Evolutionary conservation across 2,113 vertebrate genomes (phyloP), one percentile per base, ranked within the genome.

Genomic region (Anguilla japonica): DNA sequence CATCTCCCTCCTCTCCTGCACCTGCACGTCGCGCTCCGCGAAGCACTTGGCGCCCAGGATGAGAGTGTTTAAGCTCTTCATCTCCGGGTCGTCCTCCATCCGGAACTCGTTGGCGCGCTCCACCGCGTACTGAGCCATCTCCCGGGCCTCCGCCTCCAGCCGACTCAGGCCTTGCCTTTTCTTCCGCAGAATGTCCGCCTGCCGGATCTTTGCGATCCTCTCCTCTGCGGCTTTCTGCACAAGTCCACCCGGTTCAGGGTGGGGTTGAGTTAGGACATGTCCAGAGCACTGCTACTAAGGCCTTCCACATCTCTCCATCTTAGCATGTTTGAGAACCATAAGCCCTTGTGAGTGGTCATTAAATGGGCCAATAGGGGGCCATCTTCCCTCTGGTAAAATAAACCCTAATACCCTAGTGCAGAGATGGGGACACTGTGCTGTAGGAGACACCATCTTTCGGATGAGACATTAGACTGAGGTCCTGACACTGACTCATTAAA

Each of bases 51-150:
- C 95, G 0, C 91, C 93, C 5, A 96, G 93, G 89, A 99, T 96
- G 87, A 97, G 84, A 97, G 96, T 91, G 20, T 92, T 97, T 82
- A 98, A 93, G n/a, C 91, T 84, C 93, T 95, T 97, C 84, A 99
- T 93, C 88, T 98, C 98, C 0, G 97, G 97, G 46, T 98, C 97
- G 89, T 98, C 96, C 90, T 98, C 97, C 94, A 96, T 89, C 79
- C 94, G 95, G 60, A 97, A 89, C 18, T 90, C 85, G 63, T 79
- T 91, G 0, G 96, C 96, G 34, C 91, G 92, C 89, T 96, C 94
- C 85, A 96, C 87, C 29, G 98, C 88, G 41, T 90, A 88, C 91
- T 95, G 95, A 0, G 94, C 95, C 7, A 91, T 91, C 11, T 96
- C 93, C 87, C 39, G 92, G 0, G 96, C 96, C 85, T 92, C 96